Conservation (phyloP, 2,113 vertebrate genomes). For the Cinclus mexicanus region DNA sequence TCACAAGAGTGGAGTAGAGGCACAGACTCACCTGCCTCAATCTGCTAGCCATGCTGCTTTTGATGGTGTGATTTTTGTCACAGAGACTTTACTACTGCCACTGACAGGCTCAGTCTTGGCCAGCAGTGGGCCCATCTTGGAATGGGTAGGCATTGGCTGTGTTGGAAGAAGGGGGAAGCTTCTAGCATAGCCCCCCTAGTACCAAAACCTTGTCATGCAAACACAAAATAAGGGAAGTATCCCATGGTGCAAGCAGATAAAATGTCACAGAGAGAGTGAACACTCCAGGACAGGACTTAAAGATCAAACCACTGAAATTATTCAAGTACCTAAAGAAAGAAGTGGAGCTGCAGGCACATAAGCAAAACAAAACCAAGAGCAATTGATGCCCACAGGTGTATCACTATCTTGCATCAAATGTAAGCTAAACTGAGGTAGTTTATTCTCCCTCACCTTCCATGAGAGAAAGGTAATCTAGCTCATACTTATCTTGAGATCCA, state of each 20-base stretch:
- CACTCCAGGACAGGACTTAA: neutral
- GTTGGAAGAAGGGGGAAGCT: neutral
- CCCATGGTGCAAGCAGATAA: neutral
- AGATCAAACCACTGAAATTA: neutral
- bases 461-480: neutral
- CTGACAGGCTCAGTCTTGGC: neutral
- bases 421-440: neutral
- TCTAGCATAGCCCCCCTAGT: neutral
- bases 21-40: neutral
- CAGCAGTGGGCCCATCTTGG: neutral
- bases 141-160: neutral
- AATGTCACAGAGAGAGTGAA: neutral
- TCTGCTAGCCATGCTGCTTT: neutral
- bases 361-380: neutral
- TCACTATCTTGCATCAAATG: neutral
- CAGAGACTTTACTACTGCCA: neutral
- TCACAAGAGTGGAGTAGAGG: neutral
- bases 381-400: neutral
- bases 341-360: neutral
- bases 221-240: neutral
- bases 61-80: neutral
- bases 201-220: neutral
- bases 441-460: neutral
- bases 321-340: neutral
- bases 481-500: neutral